Evolutionary conservation across 2,797 vertebrate species (phyloP).

Genomic region (Poecilia gillii): DNA sequence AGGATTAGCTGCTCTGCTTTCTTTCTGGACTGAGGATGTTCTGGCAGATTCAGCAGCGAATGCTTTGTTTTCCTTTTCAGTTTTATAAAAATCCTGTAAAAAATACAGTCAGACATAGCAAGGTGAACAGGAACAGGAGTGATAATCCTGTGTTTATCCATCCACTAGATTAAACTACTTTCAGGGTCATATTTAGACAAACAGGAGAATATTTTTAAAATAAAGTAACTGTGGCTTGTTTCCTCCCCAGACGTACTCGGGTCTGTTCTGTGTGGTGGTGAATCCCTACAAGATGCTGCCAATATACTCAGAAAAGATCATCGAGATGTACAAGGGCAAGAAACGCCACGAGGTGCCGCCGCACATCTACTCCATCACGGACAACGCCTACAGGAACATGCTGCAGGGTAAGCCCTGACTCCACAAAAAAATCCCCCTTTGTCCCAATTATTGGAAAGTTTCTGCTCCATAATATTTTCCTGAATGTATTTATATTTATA

Average conservation of each 20-base stretch:
- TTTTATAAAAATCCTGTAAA: slow-evolving; percentile 43
- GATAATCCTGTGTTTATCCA: background rate
- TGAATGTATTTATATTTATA: background rate
- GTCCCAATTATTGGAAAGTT: background rate
- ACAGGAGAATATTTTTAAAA: background rate
- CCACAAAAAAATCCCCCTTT: background rate
- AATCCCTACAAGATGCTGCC: slow-evolving; percentile 97
- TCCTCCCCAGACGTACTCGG: slow-evolving; percentile 90
- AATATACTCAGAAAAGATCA: slow-evolving; percentile 96
- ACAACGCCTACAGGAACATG: slow-evolving; percentile 98
- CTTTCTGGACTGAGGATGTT: slow-evolving; percentile 12
- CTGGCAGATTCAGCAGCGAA: slow-evolving; percentile 47
- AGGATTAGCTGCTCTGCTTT: background rate
- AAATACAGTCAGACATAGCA: slow-evolving; percentile 10
- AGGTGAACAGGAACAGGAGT: background rate
- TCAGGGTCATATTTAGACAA: background rate
- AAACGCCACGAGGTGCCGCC: slow-evolving; percentile 97
- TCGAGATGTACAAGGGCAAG: slow-evolving; percentile 98
- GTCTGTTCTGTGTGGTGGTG: slow-evolving; percentile 96
- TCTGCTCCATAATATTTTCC: background rate
- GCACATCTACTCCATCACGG: slow-evolving; percentile 96
- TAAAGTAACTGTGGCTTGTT: background rate
- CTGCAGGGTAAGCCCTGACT: slow-evolving; percentile 86
- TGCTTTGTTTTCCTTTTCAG: slow-evolving; percentile 38
- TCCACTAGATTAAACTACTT: background rate